These are phyloP conservation scores for Borostomias antarcticus DNA, from an alignment of 2,797 vertebrate genomes.

Conservation along the genomic window DNA sequence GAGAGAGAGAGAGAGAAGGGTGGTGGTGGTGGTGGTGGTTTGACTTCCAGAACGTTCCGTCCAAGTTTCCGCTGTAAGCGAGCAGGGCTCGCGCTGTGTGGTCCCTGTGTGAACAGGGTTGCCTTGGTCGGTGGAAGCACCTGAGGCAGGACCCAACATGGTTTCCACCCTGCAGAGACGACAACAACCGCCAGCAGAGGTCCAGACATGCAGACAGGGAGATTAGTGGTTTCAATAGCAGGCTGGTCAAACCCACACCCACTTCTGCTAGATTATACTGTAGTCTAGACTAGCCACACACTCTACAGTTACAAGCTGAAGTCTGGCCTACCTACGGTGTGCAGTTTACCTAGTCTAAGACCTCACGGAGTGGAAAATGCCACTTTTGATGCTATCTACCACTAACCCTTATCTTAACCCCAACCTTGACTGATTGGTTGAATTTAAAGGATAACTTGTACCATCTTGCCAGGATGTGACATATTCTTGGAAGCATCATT, in stretches of 20 bases:
- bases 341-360: too few relatives aligned
- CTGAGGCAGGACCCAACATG: neutral
- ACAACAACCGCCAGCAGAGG: too few relatives aligned
- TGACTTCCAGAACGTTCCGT: neutral
- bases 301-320: too few relatives aligned
- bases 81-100: neutral
- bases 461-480: too few relatives aligned
- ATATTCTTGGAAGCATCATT: too few relatives aligned
- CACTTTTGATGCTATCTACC: too few relatives aligned
- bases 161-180: too few relatives aligned
- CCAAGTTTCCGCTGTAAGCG: neutral
- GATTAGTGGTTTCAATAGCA: neutral
- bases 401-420: too few relatives aligned
- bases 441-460: too few relatives aligned
- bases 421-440: too few relatives aligned
- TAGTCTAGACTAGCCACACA: neutral
- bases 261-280: neutral
- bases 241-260: neutral
- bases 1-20: neutral
- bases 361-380: too few relatives aligned
- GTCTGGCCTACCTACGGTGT: too few relatives aligned
- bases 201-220: neutral
- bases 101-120: neutral
- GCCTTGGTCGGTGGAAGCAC: neutral
- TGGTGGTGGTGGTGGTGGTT: neutral